Evolutionary conservation across 2,797 vertebrate species (phyloP).

Genomic region (Sternotherus odoratus): DNA sequence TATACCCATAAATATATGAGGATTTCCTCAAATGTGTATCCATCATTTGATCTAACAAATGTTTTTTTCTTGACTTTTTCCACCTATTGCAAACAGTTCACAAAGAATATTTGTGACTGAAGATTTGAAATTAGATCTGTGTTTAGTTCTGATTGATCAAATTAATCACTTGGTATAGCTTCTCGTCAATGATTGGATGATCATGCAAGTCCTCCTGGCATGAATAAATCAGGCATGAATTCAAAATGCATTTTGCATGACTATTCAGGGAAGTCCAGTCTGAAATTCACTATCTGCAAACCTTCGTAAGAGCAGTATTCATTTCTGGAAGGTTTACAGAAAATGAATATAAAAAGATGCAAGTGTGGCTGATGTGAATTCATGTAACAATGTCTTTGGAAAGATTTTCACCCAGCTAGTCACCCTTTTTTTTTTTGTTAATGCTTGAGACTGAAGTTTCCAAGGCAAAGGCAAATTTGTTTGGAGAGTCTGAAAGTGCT

Average conservation of each 20-base stretch:
- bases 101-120: background rate
- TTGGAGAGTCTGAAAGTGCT: background rate
- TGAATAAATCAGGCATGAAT: background rate
- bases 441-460: background rate
- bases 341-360: accelerated
- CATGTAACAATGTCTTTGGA: background rate
- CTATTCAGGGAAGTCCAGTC: background rate
- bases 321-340: background rate
- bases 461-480: background rate
- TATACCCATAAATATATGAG: background rate
- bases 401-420: background rate
- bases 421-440: background rate
- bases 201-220: background rate
- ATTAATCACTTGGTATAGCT: conserved; percentile 7
- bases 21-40: background rate
- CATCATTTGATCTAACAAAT: background rate
- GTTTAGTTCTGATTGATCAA: background rate
- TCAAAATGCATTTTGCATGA: background rate
- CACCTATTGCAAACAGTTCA: conserved; percentile 37
- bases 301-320: background rate
- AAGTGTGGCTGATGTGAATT: background rate
- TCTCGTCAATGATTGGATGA: background rate
- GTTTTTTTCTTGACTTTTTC: conserved; percentile 57
- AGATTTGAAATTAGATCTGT: background rate
- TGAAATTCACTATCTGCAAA: background rate